These are phyloP conservation scores for Mustela nigripes DNA, from an alignment of 2,113 vertebrate species.

Conservation along the genomic window DNA sequence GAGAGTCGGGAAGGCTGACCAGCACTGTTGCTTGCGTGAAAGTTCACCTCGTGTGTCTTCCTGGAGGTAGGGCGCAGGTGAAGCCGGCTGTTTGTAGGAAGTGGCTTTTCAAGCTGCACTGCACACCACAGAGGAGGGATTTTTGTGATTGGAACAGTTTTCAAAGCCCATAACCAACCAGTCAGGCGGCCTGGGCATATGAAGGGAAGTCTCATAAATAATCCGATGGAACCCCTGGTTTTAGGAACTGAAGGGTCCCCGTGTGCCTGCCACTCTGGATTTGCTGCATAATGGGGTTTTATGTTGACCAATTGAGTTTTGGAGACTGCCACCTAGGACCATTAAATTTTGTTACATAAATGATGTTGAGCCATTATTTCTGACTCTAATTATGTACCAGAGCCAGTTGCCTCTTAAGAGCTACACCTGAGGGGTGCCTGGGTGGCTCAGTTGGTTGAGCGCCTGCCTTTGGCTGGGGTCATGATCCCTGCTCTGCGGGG, in stretches of 20 bases:
- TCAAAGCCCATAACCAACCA: conserved; percentile 24
- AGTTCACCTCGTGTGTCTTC: not conserved
- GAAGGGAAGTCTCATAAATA: conserved; percentile 52
- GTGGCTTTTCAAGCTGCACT: conserved; percentile 53
- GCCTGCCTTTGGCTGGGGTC: too few relatives aligned
- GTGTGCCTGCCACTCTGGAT: conserved; percentile 36
- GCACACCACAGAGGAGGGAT: conserved; percentile 12
- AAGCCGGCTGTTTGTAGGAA: conserved; percentile 44
- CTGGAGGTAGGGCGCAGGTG: conserved; percentile 43
- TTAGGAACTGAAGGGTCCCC: conserved; percentile 20
- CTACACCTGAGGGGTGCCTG: not conserved
- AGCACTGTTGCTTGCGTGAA: not conserved
- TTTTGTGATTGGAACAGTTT: conserved; percentile 48
- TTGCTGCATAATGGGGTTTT: conserved; percentile 47
- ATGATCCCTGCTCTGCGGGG: too few relatives aligned
- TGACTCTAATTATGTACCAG: conserved; percentile 21
- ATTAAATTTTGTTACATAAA: conserved; percentile 42
- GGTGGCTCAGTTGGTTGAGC: too few relatives aligned
- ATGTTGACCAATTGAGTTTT: conserved; percentile 49
- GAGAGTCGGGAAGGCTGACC: conserved; percentile 61
- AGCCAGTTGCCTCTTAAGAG: conserved; percentile 49
- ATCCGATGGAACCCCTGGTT: conserved; percentile 43
- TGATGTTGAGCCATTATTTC: conserved; percentile 62
- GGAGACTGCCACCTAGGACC: conserved; percentile 54
- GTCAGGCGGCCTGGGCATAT: not conserved